Evolutionary conservation across 2,113 vertebrate species (phyloP).

Genomic region (Corythoichthys intestinalis): DNA sequence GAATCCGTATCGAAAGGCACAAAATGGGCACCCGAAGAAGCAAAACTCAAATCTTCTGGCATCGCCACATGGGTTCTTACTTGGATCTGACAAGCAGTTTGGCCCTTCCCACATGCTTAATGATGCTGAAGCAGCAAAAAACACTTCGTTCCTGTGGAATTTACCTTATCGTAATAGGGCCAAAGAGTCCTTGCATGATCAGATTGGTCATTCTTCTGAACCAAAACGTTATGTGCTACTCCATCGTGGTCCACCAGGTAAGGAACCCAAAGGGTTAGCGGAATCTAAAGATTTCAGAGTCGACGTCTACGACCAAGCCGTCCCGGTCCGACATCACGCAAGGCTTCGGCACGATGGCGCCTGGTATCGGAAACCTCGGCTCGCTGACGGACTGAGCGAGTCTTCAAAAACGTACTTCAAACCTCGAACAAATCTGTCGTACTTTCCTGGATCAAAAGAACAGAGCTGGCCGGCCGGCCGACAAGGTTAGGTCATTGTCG

Average conservation of each 20-base stretch:
- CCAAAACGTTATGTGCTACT: slow-evolving; percentile 32
- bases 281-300: not conserved
- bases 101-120: slow-evolving; percentile 25
- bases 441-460: slow-evolving; percentile 9
- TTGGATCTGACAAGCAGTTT: not conserved
- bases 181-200: slow-evolving; percentile 9
- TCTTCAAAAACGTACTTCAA: slow-evolving; percentile 8
- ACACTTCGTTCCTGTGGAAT: not conserved
- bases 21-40: not conserved
- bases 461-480: slow-evolving; percentile 2
- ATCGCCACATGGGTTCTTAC: not conserved
- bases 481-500: slow-evolving; percentile 7
- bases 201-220: not conserved
- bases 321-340: not conserved
- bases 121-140: slow-evolving; percentile 12
- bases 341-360: not conserved
- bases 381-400: not conserved
- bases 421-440: not conserved
- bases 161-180: not conserved
- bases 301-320: not conserved
- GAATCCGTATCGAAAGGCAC: not conserved
- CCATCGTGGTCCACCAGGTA: slow-evolving; percentile 38
- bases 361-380: not conserved
- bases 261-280: not conserved
- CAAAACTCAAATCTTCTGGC: not conserved